Evolutionary conservation across 2,888 invertebrate species (phyloP).

Genomic region (Sipha maydis): DNA sequence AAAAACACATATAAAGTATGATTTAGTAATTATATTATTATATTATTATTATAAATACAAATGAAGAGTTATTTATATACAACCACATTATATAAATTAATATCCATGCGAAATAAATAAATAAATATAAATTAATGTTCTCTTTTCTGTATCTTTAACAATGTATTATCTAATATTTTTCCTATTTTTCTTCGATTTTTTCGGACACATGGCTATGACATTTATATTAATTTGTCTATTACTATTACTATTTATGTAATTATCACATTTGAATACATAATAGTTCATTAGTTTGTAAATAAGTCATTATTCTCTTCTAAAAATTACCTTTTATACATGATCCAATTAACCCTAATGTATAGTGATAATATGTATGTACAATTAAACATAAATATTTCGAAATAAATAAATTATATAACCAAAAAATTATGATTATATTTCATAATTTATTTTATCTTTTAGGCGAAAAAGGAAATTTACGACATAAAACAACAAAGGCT

Average conservation of each 20-base stretch:
- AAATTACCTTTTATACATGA: background rate
- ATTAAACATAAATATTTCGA: background rate
- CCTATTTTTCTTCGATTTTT: no score
- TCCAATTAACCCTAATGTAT: background rate
- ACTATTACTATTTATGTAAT: background rate
- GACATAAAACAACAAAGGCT: slow-evolving; percentile 95
- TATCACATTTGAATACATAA: background rate
- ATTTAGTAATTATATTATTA: no score
- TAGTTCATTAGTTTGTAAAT: background rate
- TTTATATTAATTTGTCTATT: background rate
- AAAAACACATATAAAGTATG: no score
- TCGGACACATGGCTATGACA: no score
- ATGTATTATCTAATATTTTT: no score
- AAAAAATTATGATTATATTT: background rate
- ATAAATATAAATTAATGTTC: no score
- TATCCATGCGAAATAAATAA: no score
- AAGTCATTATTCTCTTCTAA: background rate
- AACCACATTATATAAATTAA: no score
- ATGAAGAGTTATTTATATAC: no score
- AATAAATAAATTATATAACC: background rate
- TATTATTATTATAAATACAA: no score
- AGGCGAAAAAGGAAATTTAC: slow-evolving; percentile 97
- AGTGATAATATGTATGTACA: background rate
- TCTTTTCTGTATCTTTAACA: no score
- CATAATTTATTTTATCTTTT: slow-evolving; percentile 65